Conservation (phyloP, 2,113 vertebrate species). For the Hassar affinis region DNA sequence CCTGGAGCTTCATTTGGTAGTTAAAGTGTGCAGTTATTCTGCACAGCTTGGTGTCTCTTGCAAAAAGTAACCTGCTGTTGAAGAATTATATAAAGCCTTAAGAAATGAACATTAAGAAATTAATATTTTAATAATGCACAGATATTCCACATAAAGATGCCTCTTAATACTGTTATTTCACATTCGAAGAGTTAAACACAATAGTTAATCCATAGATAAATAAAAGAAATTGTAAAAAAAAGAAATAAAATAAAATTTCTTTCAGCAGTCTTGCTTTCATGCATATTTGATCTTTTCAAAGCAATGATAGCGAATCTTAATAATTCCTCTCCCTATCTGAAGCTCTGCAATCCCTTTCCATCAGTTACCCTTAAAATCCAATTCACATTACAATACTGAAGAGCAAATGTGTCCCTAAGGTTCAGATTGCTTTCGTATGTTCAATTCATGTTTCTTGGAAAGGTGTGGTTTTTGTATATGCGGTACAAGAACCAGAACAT, state of each 20-base stretch:
- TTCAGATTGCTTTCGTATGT: not conserved
- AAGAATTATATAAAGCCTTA: constrained; percentile 24
- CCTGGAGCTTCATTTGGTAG: constrained; percentile 40
- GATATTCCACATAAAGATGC: not conserved
- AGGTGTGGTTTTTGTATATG: not conserved
- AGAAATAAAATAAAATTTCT: not conserved
- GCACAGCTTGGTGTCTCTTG: constrained; percentile 27
- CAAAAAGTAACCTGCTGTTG: constrained; percentile 32
- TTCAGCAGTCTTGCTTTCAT: not conserved
- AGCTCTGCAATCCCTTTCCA: constrained; percentile 18
- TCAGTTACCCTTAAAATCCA: constrained; percentile 17
- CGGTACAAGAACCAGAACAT: not conserved
- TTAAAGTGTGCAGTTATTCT: constrained; percentile 44
- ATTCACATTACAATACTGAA: not conserved
- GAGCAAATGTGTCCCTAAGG: not conserved
- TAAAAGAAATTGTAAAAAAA: not conserved
- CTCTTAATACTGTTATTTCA: not conserved
- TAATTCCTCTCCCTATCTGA: not conserved
- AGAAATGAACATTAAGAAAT: constrained; percentile 9
- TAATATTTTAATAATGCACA: not conserved
- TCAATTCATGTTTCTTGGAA: not conserved
- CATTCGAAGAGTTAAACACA: not conserved
- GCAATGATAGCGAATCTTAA: constrained; percentile 3
- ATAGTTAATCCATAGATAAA: not conserved
- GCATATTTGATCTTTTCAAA: constrained; percentile 7